Evolutionary conservation across 2,888 invertebrate species (phyloP), one percentile per base, ranked within the genome.

Genomic region (Elmis aenea): DNA sequence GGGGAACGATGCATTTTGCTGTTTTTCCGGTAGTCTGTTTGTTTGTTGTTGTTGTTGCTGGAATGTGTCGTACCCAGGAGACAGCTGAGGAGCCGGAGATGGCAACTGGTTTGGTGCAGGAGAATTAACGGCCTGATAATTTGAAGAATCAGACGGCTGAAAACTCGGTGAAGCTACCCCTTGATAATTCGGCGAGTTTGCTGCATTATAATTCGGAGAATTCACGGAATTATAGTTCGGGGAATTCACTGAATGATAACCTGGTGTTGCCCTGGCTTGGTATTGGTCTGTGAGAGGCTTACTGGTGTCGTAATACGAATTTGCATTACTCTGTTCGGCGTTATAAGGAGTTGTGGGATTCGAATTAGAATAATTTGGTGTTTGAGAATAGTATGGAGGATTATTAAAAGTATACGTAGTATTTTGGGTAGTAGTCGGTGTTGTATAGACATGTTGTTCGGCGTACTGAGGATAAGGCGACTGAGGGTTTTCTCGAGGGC

Each of bases 401-500:
- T 61, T 65, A 2, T 54, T 54, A 26, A 67, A 64, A 8, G 61
- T 56, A 49, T 64, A 64, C 31, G 52, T 45, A 5, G 55, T 35
- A 30, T 55, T 59, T 16, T 71, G 70, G n/a, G 71, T 69, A 0
- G 71, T 70, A 41, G 69, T 72, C 1, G 76, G 72, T 1, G 76
- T 72, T 1, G 76, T 72, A 57, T 79, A 77, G 30, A 77, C 73
- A 44, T 78, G 77, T n/a, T n/a, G n/a, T 38, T 67, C 66, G 1
- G 72, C 68, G 30, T 72, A 61, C 30, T 76, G 78, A 1, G 76
- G 72, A 28, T 78, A 77, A 1, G 75, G 73, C 2, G 73, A 72
- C 37, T 61, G 61, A 0, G 81, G 79, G 34, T 79, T 83, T 52
- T 86, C 81, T 26, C 85, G 76, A 0, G 87, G 87, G 59, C 86